Evolutionary conservation across 2,113 vertebrate genomes (phyloP), one percentile per base, ranked within the genome.

Genomic region (Setophaga kirtlandii): DNA sequence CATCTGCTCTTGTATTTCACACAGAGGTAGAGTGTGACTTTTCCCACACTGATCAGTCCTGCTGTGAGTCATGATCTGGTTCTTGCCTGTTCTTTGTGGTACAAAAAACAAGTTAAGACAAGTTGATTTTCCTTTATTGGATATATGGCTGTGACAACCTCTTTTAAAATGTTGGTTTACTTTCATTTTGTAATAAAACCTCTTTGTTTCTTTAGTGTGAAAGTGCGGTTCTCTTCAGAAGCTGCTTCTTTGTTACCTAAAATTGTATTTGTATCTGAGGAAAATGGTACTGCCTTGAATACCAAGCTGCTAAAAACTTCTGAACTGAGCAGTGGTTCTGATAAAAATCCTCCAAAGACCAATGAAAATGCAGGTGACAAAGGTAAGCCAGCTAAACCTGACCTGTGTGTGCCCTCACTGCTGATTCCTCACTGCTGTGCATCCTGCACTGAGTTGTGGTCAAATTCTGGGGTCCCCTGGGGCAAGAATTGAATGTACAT

Each of bases 201-300:
- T 64, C 42, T 87, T 37, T 85, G 28, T 77, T 84, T 79, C 18
- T 73, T 15, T 53, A 99, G 98, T 63, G 96, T 99, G 80, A 98
- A 76, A 64, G 96, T 98, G 76, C 97, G 52, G 67, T 98, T 98
- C 71, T 97, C 96, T 73, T 89, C 93, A 83, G 97, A 97, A 92
- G 96, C 94, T 76, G 71, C 96, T 33, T 23, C 89, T 27, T 93
- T 95, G 64, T 85, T 98, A 84, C 98, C 98, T 28, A 93, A 93
- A 91, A 98, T 98, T 55, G 9, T 96, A 49, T 97, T 98, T 23
- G 8, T 23, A 14, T 84, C 95, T n/a, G 97, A 96, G 35, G 84
- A 67, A 67, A 84, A 87, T 7, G 59, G 49, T 33, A 33, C 94
- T 94, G 53, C 89, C 53, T 59, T 47, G 62, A 93, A 28, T 52